A percentile compares a stretch with the other conserved stretches of the same genome.
Evolutionary conservation across 1,140 invertebrate species (phyloP).

Genomic region (Chrysopa pallens): DNA sequence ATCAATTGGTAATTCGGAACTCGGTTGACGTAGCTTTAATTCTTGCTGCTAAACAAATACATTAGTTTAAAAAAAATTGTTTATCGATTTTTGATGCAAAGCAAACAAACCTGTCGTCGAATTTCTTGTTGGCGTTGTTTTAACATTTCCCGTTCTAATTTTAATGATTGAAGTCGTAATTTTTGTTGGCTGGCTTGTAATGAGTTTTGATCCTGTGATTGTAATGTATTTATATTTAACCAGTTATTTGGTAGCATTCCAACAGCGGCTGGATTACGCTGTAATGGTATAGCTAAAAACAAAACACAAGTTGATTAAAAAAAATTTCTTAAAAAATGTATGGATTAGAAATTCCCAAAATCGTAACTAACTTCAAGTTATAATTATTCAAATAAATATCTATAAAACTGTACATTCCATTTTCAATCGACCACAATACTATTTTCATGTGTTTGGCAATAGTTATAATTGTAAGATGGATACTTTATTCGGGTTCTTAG

Average conservation of each 20-base stretch:
- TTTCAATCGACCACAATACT: too few species aligned
- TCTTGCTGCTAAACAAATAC: slow-evolving; percentile 37
- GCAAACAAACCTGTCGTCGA: slow-evolving; percentile 46
- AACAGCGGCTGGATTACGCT: slow-evolving; percentile 40
- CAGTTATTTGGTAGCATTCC: slow-evolving; percentile 34
- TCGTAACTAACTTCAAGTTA: too few species aligned
- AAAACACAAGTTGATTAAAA: background rate
- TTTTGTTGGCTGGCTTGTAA: slow-evolving; percentile 49
- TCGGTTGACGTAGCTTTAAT: slow-evolving; percentile 45
- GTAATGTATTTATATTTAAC: slow-evolving; percentile 18
- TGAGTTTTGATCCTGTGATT: slow-evolving; percentile 16
- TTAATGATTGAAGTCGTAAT: slow-evolving; percentile 59
- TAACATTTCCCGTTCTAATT: slow-evolving; percentile 70
- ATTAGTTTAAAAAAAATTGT: background rate
- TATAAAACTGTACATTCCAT: too few species aligned
- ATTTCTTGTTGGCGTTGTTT: slow-evolving; percentile 80
- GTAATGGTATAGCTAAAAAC: slow-evolving; percentile 47
- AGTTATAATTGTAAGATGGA: too few species aligned
- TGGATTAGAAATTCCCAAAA: too few species aligned
- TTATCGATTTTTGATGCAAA: background rate
- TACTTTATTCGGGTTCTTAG: too few species aligned
- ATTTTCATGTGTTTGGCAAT: too few species aligned
- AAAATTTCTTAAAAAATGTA: too few species aligned
- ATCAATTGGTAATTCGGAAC: slow-evolving; percentile 43
- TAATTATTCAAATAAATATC: too few species aligned